phyloP scores from a whole-genome alignment of 2,113 vertebrate species.

The Pycnonotus jocosus region DNA sequence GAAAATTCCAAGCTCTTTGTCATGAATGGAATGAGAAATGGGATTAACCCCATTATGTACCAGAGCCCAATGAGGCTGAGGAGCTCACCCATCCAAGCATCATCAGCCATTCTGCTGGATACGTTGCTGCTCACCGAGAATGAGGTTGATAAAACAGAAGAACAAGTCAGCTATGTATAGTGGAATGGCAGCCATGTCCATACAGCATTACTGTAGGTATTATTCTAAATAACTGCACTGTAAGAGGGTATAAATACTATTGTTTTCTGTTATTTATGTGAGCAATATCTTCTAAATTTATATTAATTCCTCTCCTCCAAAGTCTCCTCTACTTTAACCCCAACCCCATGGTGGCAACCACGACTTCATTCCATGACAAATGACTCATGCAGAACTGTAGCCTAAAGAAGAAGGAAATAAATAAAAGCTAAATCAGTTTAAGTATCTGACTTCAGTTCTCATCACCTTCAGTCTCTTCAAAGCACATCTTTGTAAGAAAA shows the following conservation, averaged over 20 bases:
- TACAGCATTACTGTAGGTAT: background rate
- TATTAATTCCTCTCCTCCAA: slow-evolving; percentile 22
- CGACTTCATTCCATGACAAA: slow-evolving; percentile 27
- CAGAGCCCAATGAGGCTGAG: slow-evolving; percentile 81
- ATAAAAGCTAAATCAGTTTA: slow-evolving; percentile 37
- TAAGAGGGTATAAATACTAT: slow-evolving; percentile 20
- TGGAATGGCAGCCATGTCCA: background rate
- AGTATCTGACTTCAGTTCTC: background rate
- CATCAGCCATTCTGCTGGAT: slow-evolving; percentile 78
- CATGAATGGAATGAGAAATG: slow-evolving; percentile 85
- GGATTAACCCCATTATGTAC: slow-evolving; percentile 81
- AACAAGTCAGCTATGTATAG: slow-evolving; percentile 86
- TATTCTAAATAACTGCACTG: background rate
- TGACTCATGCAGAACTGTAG: slow-evolving; percentile 3
- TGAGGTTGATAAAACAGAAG: slow-evolving; percentile 79
- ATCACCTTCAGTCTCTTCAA: background rate
- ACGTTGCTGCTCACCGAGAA: slow-evolving; percentile 84
- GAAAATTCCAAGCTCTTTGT: slow-evolving; percentile 90
- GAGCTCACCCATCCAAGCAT: slow-evolving; percentile 73
- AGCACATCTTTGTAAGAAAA: background rate
- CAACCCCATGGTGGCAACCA: background rate
- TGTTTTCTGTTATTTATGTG: slow-evolving; percentile 55
- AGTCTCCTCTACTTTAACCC: background rate
- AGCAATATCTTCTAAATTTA: slow-evolving; percentile 35
- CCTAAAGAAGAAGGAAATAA: slow-evolving; percentile 35